Conservation (phyloP, 2,113 vertebrate species). For the Oryzias javanicus region DNA sequence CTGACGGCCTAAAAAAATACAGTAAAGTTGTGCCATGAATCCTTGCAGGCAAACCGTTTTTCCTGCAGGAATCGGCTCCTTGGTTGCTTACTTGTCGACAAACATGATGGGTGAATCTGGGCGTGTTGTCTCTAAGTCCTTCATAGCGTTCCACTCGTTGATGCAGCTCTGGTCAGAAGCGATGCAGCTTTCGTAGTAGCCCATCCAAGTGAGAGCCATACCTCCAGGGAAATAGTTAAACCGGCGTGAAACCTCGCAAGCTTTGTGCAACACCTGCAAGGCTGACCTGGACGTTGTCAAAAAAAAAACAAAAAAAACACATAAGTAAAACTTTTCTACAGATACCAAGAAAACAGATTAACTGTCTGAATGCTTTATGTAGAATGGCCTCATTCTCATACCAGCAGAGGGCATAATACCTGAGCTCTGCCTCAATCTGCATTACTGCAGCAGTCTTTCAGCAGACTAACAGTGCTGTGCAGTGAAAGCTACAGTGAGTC, state of each 20-base stretch:
- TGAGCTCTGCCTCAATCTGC: constrained; percentile 19
- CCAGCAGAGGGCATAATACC: constrained; percentile 64
- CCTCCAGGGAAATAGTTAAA: constrained; percentile 96
- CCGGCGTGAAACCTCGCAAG: constrained; percentile 89
- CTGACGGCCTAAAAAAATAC: constrained; percentile 82
- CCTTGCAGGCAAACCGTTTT: too few relatives aligned
- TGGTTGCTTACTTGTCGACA: constrained; percentile 86
- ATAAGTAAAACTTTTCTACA: background rate
- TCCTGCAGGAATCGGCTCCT: background rate
- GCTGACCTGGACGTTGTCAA: constrained; percentile 84
- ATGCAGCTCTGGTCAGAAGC: constrained; percentile 95
- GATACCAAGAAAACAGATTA: background rate
- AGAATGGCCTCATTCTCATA: background rate
- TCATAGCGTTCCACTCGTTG: constrained; percentile 98
- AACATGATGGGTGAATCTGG: constrained; percentile 92
- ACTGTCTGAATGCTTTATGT: background rate
- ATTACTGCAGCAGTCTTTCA: constrained; percentile 26
- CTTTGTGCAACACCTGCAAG: constrained; percentile 95
- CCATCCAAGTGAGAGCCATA: constrained; percentile 91
- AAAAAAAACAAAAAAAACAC: constrained; percentile 1
- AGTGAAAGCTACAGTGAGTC: constrained; percentile 29
- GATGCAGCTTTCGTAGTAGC: constrained; percentile 95
- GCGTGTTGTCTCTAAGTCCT: constrained; percentile 90
- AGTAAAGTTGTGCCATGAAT: background rate
- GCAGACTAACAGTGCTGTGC: constrained; percentile 32